Conservation (phyloP, 2,113 vertebrate species). For the Phrynosoma blainvillii region DNA sequence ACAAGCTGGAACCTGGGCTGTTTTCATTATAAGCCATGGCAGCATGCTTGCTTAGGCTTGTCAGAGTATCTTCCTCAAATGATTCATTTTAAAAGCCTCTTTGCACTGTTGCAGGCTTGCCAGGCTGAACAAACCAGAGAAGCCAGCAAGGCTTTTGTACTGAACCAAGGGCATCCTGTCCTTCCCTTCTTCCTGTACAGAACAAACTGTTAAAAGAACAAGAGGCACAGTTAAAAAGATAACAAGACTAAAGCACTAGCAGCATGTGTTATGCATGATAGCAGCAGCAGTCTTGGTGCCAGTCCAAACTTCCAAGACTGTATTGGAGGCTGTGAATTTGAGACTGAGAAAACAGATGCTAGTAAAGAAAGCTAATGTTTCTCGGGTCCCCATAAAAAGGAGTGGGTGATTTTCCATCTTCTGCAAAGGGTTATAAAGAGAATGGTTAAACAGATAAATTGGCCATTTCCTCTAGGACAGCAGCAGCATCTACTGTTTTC, state of each 20-base stretch:
- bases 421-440: neutral
- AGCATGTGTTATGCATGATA: constrained; percentile 11
- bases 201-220: constrained; percentile 47
- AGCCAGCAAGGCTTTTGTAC: constrained; percentile 7
- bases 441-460: constrained; percentile 4
- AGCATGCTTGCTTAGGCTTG: neutral
- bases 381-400: neutral
- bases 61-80: neutral
- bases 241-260: constrained; percentile 25
- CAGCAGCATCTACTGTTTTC: neutral
- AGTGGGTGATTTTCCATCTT: neutral
- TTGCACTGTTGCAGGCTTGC: neutral
- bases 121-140: constrained; percentile 25
- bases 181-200: neutral
- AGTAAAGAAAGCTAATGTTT: neutral
- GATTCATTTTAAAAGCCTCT: neutral
- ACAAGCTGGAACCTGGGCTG: constrained; percentile 16
- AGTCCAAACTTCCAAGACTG: constrained; percentile 14
- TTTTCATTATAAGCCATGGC: neutral
- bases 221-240: constrained; percentile 37
- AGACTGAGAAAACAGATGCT: constrained; percentile 12
- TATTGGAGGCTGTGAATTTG: neutral
- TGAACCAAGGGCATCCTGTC: constrained; percentile 8
- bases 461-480: neutral
- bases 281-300: constrained; percentile 24